Base-by-base conservation (phyloP, 2,113 vertebrate genomes). In the Buteo buteo region DNA sequence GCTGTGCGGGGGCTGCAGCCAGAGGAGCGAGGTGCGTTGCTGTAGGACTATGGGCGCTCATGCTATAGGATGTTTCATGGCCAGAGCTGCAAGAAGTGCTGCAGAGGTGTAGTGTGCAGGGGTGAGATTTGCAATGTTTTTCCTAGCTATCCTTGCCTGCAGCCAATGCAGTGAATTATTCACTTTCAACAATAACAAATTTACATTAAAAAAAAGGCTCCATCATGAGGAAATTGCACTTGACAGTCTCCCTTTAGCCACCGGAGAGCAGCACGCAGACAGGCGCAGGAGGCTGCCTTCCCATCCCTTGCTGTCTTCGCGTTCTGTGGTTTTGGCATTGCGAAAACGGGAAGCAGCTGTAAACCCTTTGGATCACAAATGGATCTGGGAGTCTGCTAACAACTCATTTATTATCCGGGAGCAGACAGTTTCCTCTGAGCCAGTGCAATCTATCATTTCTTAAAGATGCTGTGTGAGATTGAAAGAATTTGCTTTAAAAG, bases 271-370 rank as follows among this genome's bases (percentile, higher is more conserved):
- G 87, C 85, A 81, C 44, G 93, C 80, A 94, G 90, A 42, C 76
- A 66, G 84, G 58, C 3, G 2, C 82, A 76, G 82, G 77, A 82
- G 64, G 50, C 76, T 90, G 85, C 57, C 13, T 90, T 81, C 91
- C 86, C 5, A 2, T 62, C 77, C 69, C 24, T 94, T 6, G 10
- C 40, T 94, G 64, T 34, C 90, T 76, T 59, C 20, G 2, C n/a
- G 66, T 84, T 92, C 76, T 95, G 94, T 87, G 82, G 82, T 70
- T 96, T 94, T 97, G 94, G 81, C 86, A 74, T 88, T 83, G 95
- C 2, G 1, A 94, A 97, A 97, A 94, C 16, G 86, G 96, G 95
- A 96, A 98, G 95, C 97, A 98, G 97, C 97, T 98, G 96, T 90
- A 97, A 97, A 78, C 83, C 93, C 92, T 95, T 95, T 88, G 69